Percentiles rank a stretch among this genome's conserved stretches.
These are phyloP conservation scores for Drosophila paramelanica DNA, from an alignment of 2,888 invertebrate species.

Conservation along the genomic window DNA sequence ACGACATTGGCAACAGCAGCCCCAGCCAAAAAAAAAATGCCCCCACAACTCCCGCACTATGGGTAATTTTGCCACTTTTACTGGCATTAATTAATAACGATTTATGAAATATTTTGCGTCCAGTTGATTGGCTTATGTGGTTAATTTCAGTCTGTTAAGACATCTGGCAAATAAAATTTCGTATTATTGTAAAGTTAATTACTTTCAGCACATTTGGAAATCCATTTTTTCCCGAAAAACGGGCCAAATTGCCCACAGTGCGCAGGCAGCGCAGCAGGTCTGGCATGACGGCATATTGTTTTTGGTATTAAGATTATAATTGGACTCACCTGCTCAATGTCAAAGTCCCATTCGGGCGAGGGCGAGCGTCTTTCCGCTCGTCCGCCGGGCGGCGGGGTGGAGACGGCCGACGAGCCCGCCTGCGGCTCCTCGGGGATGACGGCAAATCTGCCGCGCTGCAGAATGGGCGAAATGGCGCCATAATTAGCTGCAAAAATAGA, in stretches of 20 bases:
- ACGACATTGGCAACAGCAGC: conserved; percentile 43
- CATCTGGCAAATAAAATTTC: no score
- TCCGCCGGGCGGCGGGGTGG: conserved; percentile 74
- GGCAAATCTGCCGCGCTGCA: conserved; percentile 85
- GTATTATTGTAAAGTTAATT: no score
- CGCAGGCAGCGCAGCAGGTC: neutral
- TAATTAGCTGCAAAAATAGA: conserved; percentile 80
- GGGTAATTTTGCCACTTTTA: no score
- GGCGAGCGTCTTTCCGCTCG: conserved; percentile 80
- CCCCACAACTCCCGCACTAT: neutral
- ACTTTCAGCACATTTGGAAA: no score
- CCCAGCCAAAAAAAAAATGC: conserved; percentile 1
- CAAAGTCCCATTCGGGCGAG: conserved; percentile 85
- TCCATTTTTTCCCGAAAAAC: no score
- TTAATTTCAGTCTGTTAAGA: no score
- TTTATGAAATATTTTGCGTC: no score
- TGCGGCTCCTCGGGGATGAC: conserved; percentile 86
- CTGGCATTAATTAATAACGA: no score
- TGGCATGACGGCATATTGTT: conserved; percentile 39
- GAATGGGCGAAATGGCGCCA: conserved; percentile 85
- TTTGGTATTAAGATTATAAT: conserved; percentile 9
- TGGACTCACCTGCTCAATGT: conserved; percentile 83
- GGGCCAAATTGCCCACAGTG: no score
- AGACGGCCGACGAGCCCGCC: conserved; percentile 83
- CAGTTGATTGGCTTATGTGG: no score